These are phyloP conservation scores for Euglossa dilemma DNA, from an alignment of 1,140 invertebrate species.

Conservation along the genomic window DNA sequence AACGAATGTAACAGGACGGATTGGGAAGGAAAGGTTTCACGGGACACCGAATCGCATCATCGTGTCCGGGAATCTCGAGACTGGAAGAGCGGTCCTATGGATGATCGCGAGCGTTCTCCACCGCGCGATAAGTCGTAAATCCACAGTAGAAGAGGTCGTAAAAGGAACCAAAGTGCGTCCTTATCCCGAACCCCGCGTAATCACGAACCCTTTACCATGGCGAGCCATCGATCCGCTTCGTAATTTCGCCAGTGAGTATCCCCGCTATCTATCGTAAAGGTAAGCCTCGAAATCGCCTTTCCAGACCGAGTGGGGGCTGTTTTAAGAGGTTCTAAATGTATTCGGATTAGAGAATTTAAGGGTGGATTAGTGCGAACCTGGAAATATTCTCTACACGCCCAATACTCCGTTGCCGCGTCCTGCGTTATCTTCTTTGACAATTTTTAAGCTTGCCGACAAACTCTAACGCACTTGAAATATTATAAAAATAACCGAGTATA, in stretches of 20 bases:
- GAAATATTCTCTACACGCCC: constrained; percentile 1
- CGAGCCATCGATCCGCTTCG: constrained; percentile 70
- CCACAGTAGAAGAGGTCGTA: constrained; percentile 75
- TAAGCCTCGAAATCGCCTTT: constrained; percentile 54
- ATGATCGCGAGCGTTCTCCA: constrained; percentile 65
- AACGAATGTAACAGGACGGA: background rate
- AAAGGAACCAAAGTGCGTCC: constrained; percentile 74
- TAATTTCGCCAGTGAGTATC: constrained; percentile 52
- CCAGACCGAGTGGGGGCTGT: constrained; percentile 18
- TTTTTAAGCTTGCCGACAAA: no score
- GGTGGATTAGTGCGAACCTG: background rate
- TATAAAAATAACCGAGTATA: no score
- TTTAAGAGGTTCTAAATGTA: constrained; percentile 54
- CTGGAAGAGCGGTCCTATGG: constrained; percentile 50
- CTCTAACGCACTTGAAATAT: no score
- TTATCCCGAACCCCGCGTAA: constrained; percentile 73
- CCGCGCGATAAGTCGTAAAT: constrained; percentile 78
- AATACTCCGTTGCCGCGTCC: background rate
- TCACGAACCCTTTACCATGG: constrained; percentile 76
- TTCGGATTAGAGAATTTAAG: constrained; percentile 42
- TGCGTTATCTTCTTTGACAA: no score
- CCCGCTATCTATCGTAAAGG: constrained; percentile 54
- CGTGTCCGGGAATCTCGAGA: constrained; percentile 37
- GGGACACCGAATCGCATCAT: constrained; percentile 23
- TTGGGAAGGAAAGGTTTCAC: constrained; percentile 18